Percentiles rank a stretch among this genome's conserved stretches.
Evolutionary conservation across 2,888 invertebrate species (phyloP).

Genomic region (Arge pagana): DNA sequence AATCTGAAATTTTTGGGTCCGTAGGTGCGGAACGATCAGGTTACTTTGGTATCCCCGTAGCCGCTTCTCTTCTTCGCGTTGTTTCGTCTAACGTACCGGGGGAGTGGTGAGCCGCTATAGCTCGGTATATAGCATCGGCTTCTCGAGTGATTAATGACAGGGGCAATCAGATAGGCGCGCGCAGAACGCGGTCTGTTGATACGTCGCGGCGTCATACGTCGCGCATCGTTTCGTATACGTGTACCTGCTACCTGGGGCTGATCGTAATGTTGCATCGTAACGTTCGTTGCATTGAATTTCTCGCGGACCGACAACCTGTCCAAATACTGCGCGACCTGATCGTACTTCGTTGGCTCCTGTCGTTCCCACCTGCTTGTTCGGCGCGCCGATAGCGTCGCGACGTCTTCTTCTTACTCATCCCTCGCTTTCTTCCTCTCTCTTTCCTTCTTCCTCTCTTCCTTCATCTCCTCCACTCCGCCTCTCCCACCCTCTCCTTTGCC

Average conservation of each 20-base stretch:
- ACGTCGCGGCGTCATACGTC: constrained; percentile 1
- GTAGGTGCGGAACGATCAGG: no score
- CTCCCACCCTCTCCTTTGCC: constrained; percentile 16
- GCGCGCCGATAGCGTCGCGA: constrained; percentile 13
- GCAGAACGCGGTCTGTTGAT: constrained; percentile 11
- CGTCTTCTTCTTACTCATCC: no score
- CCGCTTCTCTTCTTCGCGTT: constrained; percentile 32
- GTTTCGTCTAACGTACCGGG: constrained; percentile 49
- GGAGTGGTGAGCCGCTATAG: constrained; percentile 51
- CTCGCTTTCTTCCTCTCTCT: constrained; percentile 32
- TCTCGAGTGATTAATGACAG: constrained; percentile 16
- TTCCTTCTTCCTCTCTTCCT: constrained; percentile 2
- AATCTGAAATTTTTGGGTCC: no score
- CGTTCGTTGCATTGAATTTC: background rate
- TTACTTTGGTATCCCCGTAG: constrained; percentile 24
- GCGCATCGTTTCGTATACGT: background rate
- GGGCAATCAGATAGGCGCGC: constrained; percentile 13
- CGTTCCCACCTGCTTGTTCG: constrained; percentile 5
- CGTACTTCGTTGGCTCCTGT: constrained; percentile 30
- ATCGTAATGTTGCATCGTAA: constrained; percentile 5
- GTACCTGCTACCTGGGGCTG: constrained; percentile 14
- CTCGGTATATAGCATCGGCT: no score
- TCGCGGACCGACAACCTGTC: constrained; percentile 46
- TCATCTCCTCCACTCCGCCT: background rate
- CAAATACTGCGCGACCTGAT: constrained; percentile 49